These are phyloP conservation scores for Conistra vaccinii DNA, from an alignment of 2,888 invertebrate species.

Conservation along the genomic window DNA sequence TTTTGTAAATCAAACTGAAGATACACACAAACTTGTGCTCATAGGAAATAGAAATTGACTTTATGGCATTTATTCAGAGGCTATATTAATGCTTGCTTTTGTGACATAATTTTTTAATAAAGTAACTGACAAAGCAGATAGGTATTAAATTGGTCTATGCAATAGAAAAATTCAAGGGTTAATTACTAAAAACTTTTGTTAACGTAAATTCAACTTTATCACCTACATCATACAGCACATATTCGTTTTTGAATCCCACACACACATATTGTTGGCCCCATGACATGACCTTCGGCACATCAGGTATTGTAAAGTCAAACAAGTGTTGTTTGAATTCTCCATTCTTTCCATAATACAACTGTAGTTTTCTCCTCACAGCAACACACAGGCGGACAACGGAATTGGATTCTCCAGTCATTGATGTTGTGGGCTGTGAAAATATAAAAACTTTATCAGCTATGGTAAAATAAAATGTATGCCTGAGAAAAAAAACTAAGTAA, in stretches of 20 bases:
- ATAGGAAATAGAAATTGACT: not conserved
- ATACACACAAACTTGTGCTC: not conserved
- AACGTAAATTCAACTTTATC: conserved; percentile 22
- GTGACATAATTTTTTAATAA: not conserved
- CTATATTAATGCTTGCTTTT: not conserved
- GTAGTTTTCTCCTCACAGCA: conserved; percentile 95
- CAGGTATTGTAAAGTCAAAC: conserved; percentile 94
- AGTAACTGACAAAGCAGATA: not conserved
- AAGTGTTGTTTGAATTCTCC: conserved; percentile 94
- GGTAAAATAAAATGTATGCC: no score
- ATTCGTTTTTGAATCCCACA: conserved; percentile 96
- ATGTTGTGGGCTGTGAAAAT: conserved; percentile 81
- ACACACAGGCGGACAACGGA: conserved; percentile 96
- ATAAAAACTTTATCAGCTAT: not conserved
- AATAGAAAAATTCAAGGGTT: not conserved
- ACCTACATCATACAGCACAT: conserved; percentile 94
- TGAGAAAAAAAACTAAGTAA: no score
- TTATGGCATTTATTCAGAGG: not conserved
- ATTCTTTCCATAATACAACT: conserved; percentile 97
- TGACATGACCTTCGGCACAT: conserved; percentile 94
- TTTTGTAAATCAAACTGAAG: not conserved
- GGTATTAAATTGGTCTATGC: not conserved
- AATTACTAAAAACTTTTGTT: not conserved
- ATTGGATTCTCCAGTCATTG: conserved; percentile 93
- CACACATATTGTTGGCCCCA: conserved; percentile 97